Conservation (phyloP, 2,888 invertebrate species). For the Mamestra brassicae region DNA sequence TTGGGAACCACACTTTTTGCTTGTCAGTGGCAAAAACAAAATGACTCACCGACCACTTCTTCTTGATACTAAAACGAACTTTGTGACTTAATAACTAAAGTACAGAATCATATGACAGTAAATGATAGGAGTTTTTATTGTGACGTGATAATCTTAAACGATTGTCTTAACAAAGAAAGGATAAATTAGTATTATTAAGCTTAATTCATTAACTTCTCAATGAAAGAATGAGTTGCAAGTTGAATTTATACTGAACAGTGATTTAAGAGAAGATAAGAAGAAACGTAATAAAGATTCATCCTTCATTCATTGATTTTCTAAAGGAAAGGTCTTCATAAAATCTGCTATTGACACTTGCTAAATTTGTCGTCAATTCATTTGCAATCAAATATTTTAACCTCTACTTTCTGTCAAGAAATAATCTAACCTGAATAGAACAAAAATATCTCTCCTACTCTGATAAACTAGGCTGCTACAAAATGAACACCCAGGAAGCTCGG, state of each 20-base stretch:
- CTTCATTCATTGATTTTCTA: neutral
- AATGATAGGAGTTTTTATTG: conserved; percentile 1
- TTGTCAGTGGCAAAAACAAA: conserved; percentile 31
- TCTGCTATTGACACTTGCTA: too few relatives aligned
- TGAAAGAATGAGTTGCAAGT: conserved; percentile 20
- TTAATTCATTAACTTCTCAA: conserved; percentile 51
- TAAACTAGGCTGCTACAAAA: too few relatives aligned
- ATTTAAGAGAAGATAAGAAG: conserved; percentile 5
- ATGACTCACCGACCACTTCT: conserved; percentile 21
- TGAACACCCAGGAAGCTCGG: too few relatives aligned
- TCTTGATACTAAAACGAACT: conserved; percentile 9
- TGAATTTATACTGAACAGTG: conserved; percentile 12
- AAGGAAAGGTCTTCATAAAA: too few relatives aligned
- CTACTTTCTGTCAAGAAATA: too few relatives aligned
- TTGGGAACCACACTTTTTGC: conserved; percentile 66
- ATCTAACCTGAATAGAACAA: too few relatives aligned
- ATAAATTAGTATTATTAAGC: conserved; percentile 48
- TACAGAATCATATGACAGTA: conserved; percentile 18
- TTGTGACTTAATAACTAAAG: neutral
- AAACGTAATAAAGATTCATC: neutral
- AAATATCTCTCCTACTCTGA: too few relatives aligned
- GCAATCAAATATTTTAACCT: too few relatives aligned
- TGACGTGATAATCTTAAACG: conserved; percentile 44
- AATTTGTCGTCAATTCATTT: too few relatives aligned
- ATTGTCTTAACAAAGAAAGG: conserved; percentile 55